A percentile compares a stretch with the other conserved stretches of the same genome.
Conservation (phyloP, 2,113 vertebrate genomes). For the Girardinichthys multiradiatus region DNA sequence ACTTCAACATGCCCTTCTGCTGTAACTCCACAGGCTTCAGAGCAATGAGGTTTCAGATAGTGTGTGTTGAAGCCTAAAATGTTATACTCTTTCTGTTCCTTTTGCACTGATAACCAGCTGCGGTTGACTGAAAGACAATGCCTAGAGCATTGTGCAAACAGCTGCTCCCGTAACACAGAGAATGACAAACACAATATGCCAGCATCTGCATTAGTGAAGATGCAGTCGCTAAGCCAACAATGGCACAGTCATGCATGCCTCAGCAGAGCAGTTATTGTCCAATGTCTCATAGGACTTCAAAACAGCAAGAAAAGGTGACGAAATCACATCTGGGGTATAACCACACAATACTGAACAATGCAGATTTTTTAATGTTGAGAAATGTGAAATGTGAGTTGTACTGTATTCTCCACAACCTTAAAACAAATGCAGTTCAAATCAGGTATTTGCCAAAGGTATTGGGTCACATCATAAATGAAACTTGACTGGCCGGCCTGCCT, state of each 20-base stretch:
- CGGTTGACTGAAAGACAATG: slow-evolving; percentile 44
- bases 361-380: not conserved
- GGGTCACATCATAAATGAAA: too few species aligned
- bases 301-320: slow-evolving; percentile 19
- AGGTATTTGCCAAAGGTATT: too few species aligned
- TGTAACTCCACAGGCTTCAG: slow-evolving; percentile 3
- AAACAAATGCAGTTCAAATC: not conserved
- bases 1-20: not conserved
- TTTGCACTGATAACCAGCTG: slow-evolving; percentile 62
- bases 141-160: slow-evolving; percentile 51
- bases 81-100: slow-evolving; percentile 16
- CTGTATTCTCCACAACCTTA: not conserved
- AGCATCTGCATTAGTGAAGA: slow-evolving; percentile 57
- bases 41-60: slow-evolving; percentile 16
- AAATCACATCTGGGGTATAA: slow-evolving; percentile 7
- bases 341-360: not conserved
- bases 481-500: too few species aligned
- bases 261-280: slow-evolving; percentile 34
- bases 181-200: slow-evolving; percentile 57
- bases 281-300: slow-evolving; percentile 29
- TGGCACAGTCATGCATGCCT: slow-evolving; percentile 14
- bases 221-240: slow-evolving; percentile 15
- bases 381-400: not conserved
- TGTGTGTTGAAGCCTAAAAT: slow-evolving; percentile 38
- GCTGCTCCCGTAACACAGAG: slow-evolving; percentile 68